Conservation (phyloP, 2,888 invertebrate species). For the Capitulum mitella region DNA sequence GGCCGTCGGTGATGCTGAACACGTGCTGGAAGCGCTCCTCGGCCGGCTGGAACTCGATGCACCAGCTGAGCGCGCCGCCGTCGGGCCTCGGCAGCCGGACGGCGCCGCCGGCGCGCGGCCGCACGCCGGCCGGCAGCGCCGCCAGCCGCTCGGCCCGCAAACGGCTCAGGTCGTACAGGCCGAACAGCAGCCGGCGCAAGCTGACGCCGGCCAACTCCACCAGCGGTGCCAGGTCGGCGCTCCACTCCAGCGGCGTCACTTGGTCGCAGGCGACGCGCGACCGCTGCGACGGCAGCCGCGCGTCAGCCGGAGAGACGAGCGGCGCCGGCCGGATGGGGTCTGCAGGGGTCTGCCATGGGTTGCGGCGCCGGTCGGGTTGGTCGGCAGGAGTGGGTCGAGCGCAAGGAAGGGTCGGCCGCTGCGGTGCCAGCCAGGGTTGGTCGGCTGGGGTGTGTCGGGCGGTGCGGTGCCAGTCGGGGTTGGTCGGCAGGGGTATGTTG, state of each 20-base stretch:
- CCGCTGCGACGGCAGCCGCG: too few relatives aligned
- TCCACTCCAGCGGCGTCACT: neutral
- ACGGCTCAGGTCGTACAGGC: neutral
- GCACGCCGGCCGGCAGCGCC: neutral
- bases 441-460: too few relatives aligned
- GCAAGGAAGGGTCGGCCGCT: too few relatives aligned
- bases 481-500: too few relatives aligned
- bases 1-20: neutral
- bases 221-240: neutral
- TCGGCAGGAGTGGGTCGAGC: too few relatives aligned
- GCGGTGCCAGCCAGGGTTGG: too few relatives aligned
- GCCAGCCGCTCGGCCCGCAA: neutral
- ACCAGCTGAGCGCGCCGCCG: neutral
- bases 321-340: too few relatives aligned
- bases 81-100: neutral
- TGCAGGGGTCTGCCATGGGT: too few relatives aligned
- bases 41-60: neutral
- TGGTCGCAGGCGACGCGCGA: neutral
- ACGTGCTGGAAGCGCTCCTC: neutral
- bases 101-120: neutral
- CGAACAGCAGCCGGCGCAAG: neutral
- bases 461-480: too few relatives aligned
- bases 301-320: too few relatives aligned
- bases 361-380: too few relatives aligned
- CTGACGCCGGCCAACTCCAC: neutral